Percentiles rank a stretch among this genome's conserved stretches.
These are phyloP conservation scores for Anolis carolinensis DNA, from an alignment of 2,113 vertebrate species.

Conservation along the genomic window DNA sequence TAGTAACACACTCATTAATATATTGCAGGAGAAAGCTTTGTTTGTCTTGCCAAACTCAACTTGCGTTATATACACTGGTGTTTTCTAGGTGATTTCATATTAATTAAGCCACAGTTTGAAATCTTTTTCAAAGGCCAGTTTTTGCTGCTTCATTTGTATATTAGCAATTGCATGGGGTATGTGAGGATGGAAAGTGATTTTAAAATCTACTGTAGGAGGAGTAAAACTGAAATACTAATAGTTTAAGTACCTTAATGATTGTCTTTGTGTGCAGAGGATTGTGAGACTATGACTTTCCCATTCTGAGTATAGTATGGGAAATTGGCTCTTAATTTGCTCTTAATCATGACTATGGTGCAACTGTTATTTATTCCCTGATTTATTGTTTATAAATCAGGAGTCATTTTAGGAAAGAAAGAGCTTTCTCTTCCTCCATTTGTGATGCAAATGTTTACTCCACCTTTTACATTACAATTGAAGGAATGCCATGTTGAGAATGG, in stretches of 20 bases:
- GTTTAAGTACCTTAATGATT: neutral
- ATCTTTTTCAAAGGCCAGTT: conserved; percentile 21
- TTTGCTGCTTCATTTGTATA: conserved; percentile 11
- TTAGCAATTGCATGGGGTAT: neutral
- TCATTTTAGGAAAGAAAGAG: neutral
- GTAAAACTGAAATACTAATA: neutral
- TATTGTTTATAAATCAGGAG: neutral
- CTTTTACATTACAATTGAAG: neutral
- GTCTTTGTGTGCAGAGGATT: neutral
- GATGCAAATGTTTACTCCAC: neutral
- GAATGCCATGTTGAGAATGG: too few species aligned
- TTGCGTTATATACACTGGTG: neutral
- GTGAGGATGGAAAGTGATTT: conserved; percentile 11
- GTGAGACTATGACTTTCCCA: neutral
- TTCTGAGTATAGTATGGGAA: neutral
- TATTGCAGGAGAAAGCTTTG: conserved; percentile 42
- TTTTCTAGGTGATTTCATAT: conserved; percentile 4
- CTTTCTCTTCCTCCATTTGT: neutral
- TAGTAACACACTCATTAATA: conserved; percentile 24
- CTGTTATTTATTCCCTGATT: neutral
- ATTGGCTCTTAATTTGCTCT: neutral
- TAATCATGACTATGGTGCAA: neutral
- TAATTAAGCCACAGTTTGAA: conserved; percentile 21
- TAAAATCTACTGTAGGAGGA: neutral
- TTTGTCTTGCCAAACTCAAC: conserved; percentile 34